Evolutionary conservation across 2,797 vertebrate genomes (phyloP).

Genomic region (Eremophila alpestris): DNA sequence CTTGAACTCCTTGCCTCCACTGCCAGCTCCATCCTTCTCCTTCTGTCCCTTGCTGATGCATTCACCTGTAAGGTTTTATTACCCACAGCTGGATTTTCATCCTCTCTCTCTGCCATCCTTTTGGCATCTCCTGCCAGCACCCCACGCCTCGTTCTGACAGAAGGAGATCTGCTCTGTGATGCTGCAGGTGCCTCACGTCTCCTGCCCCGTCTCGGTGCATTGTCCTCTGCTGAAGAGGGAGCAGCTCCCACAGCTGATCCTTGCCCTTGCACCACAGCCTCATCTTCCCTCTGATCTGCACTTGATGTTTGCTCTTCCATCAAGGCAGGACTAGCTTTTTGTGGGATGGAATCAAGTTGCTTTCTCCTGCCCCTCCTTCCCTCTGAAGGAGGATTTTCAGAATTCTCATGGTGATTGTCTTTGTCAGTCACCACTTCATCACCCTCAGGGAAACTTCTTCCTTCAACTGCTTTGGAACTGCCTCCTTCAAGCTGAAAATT

Average conservation of each 20-base stretch:
- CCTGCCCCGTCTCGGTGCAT: background rate
- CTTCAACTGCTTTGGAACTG: background rate
- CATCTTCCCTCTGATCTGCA: background rate
- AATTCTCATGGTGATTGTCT: background rate
- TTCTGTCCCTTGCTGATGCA: background rate
- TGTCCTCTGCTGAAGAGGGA: background rate
- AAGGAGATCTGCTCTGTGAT: background rate
- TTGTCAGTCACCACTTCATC: background rate
- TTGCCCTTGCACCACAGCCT: background rate
- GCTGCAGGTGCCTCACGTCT: background rate
- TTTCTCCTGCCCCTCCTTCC: constrained; percentile 10
- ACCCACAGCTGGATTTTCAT: constrained; percentile 1
- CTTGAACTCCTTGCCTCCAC: background rate
- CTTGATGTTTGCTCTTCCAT: background rate
- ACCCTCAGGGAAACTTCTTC: background rate
- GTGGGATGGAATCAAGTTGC: background rate
- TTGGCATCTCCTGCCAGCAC: background rate
- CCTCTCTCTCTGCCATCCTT: background rate
- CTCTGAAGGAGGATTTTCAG: background rate
- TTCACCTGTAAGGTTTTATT: background rate
- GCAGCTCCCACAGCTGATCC: background rate
- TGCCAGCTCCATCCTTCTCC: background rate
- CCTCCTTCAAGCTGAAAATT: background rate
- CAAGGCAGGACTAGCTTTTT: background rate
- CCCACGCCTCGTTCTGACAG: background rate